Conservation (phyloP, 64 coral and sea anemone genomes). For the Cladopsammia gracilis region DNA sequence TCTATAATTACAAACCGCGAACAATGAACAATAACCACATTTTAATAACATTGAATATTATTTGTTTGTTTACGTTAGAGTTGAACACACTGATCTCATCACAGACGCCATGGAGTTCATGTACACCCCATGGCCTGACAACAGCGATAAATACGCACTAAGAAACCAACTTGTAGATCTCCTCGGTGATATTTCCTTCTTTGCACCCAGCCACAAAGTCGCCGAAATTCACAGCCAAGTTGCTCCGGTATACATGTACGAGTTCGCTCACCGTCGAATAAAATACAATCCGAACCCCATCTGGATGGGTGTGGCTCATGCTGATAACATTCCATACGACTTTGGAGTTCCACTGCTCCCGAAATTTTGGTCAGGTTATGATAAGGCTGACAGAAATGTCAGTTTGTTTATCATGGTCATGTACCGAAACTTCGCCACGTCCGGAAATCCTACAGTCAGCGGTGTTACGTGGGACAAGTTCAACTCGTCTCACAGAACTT, state of each 20-base stretch:
- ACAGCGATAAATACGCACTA: slow-evolving; percentile 27
- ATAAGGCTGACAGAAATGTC: slow-evolving; percentile 60
- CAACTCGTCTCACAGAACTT: slow-evolving; percentile 15
- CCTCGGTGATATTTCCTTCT: slow-evolving; percentile 47
- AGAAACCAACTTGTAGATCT: slow-evolving; percentile 50
- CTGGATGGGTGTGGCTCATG: slow-evolving; percentile 68
- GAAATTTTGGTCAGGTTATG: slow-evolving; percentile 39
- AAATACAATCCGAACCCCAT: not conserved
- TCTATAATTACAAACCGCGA: too few relatives aligned
- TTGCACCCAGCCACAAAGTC: slow-evolving; percentile 63
- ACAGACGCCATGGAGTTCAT: slow-evolving; percentile 47
- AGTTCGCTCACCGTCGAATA: slow-evolving; percentile 58
- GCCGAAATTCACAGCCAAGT: slow-evolving; percentile 42
- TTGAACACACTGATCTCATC: not conserved
- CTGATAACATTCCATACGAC: slow-evolving; percentile 52
- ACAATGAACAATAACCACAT: too few relatives aligned
- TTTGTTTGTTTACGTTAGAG: not conserved
- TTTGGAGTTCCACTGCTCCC: slow-evolving; percentile 47
- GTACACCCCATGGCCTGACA: slow-evolving; percentile 61
- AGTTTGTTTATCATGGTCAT: slow-evolving; percentile 56
- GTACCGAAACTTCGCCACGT: slow-evolving; percentile 69
- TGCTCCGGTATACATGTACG: slow-evolving; percentile 64
- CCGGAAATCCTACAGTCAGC: slow-evolving; percentile 53
- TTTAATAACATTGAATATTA: not conserved
- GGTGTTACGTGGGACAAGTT: slow-evolving; percentile 38